Evolutionary conservation across 2,113 vertebrate genomes (phyloP).

Genomic region (Pantherophis guttatus): DNA sequence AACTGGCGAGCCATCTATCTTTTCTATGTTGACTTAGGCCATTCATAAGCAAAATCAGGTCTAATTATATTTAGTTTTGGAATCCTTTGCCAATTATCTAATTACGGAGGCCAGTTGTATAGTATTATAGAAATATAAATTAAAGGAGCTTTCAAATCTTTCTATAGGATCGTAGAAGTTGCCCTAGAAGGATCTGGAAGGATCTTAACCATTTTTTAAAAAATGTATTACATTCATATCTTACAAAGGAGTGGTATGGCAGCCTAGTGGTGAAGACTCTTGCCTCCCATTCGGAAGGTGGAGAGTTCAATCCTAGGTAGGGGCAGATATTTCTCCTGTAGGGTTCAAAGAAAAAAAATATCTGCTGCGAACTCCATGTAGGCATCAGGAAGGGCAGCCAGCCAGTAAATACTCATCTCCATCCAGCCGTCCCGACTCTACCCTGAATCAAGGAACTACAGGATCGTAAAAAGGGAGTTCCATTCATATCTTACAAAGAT

Average conservation of each 20-base stretch:
- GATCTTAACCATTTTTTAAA: background rate
- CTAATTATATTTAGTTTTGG: background rate
- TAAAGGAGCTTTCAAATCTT: background rate
- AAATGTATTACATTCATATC: background rate
- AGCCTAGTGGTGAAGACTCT: background rate
- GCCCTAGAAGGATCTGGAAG: background rate
- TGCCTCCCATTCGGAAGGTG: background rate
- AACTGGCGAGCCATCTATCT: slow-evolving; percentile 25
- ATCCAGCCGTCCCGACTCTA: background rate
- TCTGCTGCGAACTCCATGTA: background rate
- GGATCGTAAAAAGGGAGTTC: no score
- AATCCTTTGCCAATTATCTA: slow-evolving; percentile 25
- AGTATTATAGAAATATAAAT: slow-evolving; percentile 4
- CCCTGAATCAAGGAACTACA: background rate
- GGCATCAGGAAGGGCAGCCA: background rate
- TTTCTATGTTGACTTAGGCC: slow-evolving; percentile 15
- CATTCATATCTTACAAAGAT: background rate
- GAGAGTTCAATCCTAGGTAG: background rate
- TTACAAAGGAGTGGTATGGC: background rate
- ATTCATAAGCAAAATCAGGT: slow-evolving; percentile 21
- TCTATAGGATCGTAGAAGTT: background rate
- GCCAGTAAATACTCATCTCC: background rate
- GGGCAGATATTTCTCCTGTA: background rate
- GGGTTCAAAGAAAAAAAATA: background rate
- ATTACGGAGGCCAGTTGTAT: slow-evolving; percentile 13